Conservation (phyloP, 1,140 invertebrate species). For the Harpegnathos saltator region DNA sequence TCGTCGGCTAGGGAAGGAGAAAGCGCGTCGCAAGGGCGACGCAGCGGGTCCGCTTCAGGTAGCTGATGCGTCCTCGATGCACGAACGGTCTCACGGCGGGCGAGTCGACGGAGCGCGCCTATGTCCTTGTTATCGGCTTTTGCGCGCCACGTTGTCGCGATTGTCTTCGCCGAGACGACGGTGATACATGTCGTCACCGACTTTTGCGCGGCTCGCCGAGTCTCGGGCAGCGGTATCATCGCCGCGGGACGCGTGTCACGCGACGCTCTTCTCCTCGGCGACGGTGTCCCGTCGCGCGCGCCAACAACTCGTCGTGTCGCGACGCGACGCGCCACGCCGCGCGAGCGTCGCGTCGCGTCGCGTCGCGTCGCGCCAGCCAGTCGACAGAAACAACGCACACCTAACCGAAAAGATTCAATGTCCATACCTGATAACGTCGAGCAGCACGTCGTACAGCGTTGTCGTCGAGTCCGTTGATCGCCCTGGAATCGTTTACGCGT, state of each 20-base stretch:
- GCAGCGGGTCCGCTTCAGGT: too few species aligned
- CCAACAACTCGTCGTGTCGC: background rate
- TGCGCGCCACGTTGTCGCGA: too few species aligned
- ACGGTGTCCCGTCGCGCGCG: background rate
- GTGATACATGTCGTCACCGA: too few species aligned
- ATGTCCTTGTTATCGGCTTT: too few species aligned
- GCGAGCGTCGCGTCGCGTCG: background rate
- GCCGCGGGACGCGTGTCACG: background rate
- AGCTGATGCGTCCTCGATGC: too few species aligned
- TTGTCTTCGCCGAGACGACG: too few species aligned
- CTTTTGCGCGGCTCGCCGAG: background rate
- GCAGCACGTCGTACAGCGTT: background rate
- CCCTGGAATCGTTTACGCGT: conserved; percentile 57
- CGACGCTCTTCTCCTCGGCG: background rate
- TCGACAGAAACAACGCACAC: conserved; percentile 20
- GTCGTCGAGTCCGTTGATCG: conserved; percentile 34
- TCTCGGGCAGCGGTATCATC: background rate
- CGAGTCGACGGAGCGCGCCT: too few species aligned
- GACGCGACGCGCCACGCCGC: background rate
- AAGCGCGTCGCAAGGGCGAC: too few species aligned
- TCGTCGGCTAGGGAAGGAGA: too few species aligned
- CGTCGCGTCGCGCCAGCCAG: background rate
- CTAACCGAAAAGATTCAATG: conserved; percentile 12
- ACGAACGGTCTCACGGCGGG: too few species aligned
- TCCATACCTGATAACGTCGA: background rate